These are phyloP conservation scores for Saturnia pavonia DNA, from an alignment of 2,888 invertebrate species.

Conservation along the genomic window DNA sequence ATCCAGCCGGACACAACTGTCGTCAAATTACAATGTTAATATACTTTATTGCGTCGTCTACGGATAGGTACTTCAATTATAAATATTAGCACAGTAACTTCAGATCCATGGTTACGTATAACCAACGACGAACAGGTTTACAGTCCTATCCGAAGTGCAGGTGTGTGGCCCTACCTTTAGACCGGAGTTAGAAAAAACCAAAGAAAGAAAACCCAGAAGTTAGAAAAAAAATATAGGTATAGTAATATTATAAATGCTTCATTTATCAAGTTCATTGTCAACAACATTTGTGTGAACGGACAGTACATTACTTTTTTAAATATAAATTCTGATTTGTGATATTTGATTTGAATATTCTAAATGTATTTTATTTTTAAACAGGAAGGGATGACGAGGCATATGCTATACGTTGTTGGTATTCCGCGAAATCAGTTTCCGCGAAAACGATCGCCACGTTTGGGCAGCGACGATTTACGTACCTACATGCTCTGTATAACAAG, in stretches of 20 bases:
- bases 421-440: conserved; percentile 53
- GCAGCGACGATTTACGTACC: conserved; percentile 25
- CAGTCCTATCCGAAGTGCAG: not conserved
- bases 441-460: conserved; percentile 48
- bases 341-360: not conserved
- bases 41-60: no score
- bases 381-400: conserved; percentile 31
- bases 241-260: no score
- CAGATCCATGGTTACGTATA: no score
- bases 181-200: no score
- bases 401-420: conserved; percentile 45
- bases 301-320: no score
- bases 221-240: no score
- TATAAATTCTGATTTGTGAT: not conserved
- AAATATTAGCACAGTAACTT: not conserved
- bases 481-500: conserved; percentile 21
- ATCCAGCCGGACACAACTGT: no score
- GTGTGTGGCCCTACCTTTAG: not conserved
- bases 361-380: conserved; percentile 40
- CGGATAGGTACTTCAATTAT: not conserved
- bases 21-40: no score
- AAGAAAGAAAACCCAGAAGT: no score
- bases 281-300: no score
- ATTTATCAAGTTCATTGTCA: no score
- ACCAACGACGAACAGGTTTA: no score